Evolutionary conservation across 2,888 invertebrate genomes (phyloP).

Genomic region (Ornithoptera alexandrae): DNA sequence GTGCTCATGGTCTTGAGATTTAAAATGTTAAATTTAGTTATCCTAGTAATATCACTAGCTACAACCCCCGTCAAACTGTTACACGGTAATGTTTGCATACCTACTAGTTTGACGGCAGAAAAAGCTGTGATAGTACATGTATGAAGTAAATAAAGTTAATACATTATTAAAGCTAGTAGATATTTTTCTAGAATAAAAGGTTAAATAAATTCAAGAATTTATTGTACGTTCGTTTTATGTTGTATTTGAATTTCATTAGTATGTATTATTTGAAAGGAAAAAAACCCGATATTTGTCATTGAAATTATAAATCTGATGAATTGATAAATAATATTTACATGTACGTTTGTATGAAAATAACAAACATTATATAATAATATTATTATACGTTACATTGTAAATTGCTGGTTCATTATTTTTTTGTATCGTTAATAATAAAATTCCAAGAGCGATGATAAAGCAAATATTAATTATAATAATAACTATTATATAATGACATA

Average conservation of each 20-base stretch:
- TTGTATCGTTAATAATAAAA: neutral
- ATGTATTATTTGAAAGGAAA: constrained; percentile 8
- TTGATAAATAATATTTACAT: constrained; percentile 16
- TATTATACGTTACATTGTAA: constrained; percentile 7
- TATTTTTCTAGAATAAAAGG: neutral
- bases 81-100: too few relatives aligned
- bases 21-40: too few relatives aligned
- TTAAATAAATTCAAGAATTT: constrained; percentile 21
- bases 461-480: constrained; percentile 10
- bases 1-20: too few relatives aligned
- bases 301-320: constrained; percentile 24
- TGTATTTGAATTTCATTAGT: constrained; percentile 13
- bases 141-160: too few relatives aligned
- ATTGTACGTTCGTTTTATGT: neutral
- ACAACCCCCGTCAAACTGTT: too few relatives aligned
- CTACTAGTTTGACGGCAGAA: too few relatives aligned
- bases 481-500: neutral
- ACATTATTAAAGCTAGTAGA: too few relatives aligned
- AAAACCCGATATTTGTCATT: constrained; percentile 26
- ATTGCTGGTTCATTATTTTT: constrained; percentile 20
- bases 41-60: too few relatives aligned
- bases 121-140: too few relatives aligned
- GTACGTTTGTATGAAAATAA: neutral
- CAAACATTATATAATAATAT: neutral
- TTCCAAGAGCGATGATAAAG: constrained; percentile 6